Conservation (phyloP, 2,113 vertebrate species). For the Sorex fumeus region DNA sequence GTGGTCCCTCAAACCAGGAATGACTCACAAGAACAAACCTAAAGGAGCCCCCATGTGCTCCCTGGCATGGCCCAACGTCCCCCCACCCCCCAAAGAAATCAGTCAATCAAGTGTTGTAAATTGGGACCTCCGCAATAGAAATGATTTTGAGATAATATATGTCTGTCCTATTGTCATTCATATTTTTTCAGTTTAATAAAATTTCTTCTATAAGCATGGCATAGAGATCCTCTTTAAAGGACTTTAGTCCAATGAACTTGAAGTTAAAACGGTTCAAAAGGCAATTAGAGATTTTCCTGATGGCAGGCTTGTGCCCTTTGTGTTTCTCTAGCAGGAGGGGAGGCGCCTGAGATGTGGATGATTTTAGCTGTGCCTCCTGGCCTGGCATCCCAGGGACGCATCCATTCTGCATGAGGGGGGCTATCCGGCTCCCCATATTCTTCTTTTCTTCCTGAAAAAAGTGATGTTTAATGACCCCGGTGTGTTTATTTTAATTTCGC, state of each 20-base stretch:
- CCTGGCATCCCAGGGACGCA: neutral
- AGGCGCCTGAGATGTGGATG: neutral
- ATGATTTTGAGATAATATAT: constrained; percentile 16
- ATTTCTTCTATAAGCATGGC: neutral
- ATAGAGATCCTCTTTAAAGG: constrained; percentile 23
- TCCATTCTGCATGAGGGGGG: neutral
- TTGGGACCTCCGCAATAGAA: neutral
- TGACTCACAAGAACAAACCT: too few species aligned
- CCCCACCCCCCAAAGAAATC: too few species aligned
- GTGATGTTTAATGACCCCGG: neutral
- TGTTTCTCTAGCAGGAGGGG: neutral
- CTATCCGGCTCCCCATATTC: neutral
- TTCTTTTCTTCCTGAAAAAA: neutral
- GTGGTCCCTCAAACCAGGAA: too few species aligned
- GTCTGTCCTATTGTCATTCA: neutral
- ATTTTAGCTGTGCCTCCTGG: neutral
- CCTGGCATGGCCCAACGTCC: too few species aligned
- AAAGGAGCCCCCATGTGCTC: too few species aligned
- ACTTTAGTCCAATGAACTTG: neutral
- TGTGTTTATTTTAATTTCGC: constrained; percentile 19
- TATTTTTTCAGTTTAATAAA: constrained; percentile 46
- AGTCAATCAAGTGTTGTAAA: neutral
- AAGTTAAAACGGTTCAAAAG: constrained; percentile 39
- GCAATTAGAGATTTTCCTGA: constrained; percentile 38
- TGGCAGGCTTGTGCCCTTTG: neutral